Percentiles rank a stretch among this genome's conserved stretches.
phyloP scores from a whole-genome alignment of 2,113 vertebrate species.

The Microtus pennsylvanicus region DNA sequence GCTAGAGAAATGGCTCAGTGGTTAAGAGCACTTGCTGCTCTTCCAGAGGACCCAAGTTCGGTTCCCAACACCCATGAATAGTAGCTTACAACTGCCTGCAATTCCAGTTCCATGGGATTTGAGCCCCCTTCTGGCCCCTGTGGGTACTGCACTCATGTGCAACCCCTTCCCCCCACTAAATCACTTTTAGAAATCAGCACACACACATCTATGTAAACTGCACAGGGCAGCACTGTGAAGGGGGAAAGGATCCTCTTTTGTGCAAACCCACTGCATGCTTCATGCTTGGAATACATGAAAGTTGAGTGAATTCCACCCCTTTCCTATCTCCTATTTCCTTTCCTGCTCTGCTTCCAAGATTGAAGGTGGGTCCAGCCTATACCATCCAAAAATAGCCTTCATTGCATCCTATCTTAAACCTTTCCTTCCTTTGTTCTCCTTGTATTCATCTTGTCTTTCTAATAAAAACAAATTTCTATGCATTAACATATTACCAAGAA shows the following conservation, averaged over 20 bases:
- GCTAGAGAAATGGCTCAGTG: neutral
- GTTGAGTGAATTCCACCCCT: neutral
- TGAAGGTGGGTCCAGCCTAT: neutral
- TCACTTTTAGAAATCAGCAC: neutral
- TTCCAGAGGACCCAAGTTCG: neutral
- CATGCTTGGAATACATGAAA: neutral
- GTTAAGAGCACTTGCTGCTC: neutral
- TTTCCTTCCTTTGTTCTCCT: neutral
- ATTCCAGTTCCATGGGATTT: neutral
- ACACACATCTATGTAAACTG: neutral
- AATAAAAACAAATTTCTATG: neutral
- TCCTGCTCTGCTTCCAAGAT: constrained; percentile 2
- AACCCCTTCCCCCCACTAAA: neutral
- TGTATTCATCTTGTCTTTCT: neutral
- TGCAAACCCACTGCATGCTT: neutral
- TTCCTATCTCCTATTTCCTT: neutral
- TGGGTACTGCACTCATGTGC: neutral
- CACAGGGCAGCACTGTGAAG: neutral
- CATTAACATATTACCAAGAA: neutral
- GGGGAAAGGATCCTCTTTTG: neutral
- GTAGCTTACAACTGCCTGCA: neutral
- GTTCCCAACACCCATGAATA: neutral
- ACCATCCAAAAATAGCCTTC: constrained; percentile 31
- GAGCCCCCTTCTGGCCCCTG: neutral
- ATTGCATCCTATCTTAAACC: neutral